These are phyloP conservation scores for Tenthredo distinguenda DNA, from an alignment of 2,888 invertebrate species.

Conservation along the genomic window DNA sequence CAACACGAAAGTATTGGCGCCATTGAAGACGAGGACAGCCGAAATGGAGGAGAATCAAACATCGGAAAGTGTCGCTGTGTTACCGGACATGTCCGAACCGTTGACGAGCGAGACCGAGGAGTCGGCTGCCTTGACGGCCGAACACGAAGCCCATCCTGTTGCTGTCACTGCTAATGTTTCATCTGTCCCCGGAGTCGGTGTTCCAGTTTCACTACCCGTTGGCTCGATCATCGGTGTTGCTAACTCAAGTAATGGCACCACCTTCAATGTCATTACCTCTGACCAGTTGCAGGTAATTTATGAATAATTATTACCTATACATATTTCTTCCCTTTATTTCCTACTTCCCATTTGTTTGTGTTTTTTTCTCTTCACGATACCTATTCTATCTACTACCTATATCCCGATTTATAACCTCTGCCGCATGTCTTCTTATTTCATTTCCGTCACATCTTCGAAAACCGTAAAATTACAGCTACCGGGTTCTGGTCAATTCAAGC, in stretches of 20 bases:
- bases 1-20: conserved; percentile 46
- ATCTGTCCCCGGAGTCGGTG: conserved; percentile 79
- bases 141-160: conserved; percentile 74
- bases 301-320: neutral
- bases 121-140: conserved; percentile 69
- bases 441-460: neutral
- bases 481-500: conserved; percentile 84
- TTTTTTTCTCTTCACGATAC: neutral
- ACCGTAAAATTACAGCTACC: conserved; percentile 71
- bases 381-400: neutral
- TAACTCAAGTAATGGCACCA: conserved; percentile 82
- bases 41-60: conserved; percentile 78
- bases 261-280: conserved; percentile 92
- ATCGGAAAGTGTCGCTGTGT: conserved; percentile 79
- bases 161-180: conserved; percentile 71
- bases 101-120: conserved; percentile 79
- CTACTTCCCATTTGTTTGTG: neutral
- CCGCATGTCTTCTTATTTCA: neutral
- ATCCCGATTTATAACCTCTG: neutral
- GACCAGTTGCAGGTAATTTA: conserved; percentile 85
- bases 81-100: conserved; percentile 80
- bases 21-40: conserved; percentile 71
- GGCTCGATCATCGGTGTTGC: conserved; percentile 86
- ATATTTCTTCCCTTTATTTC: neutral
- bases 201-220: conserved; percentile 87